Conservation (phyloP, 2,797 vertebrate species). For the Sciurus carolinensis region DNA sequence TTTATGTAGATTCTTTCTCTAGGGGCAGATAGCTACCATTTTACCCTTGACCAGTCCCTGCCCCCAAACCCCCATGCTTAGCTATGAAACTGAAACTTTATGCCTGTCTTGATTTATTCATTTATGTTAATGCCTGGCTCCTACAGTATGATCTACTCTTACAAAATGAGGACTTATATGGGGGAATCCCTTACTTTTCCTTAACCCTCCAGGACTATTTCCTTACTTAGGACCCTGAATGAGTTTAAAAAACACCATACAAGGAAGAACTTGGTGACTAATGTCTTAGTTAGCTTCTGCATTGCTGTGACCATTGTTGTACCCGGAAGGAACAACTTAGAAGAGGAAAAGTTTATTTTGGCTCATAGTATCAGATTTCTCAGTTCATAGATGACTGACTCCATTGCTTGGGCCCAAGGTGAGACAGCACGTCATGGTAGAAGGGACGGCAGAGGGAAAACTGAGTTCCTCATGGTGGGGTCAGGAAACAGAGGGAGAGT, state of each 20-base stretch:
- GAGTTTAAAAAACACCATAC: neutral
- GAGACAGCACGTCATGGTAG: too few relatives aligned
- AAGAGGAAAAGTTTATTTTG: too few relatives aligned
- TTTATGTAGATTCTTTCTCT: neutral
- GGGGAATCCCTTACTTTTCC: neutral
- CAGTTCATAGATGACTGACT: too few relatives aligned
- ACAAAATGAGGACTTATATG: neutral
- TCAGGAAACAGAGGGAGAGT: too few relatives aligned
- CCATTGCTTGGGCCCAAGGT: too few relatives aligned
- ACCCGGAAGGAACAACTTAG: too few relatives aligned
- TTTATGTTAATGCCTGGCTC: neutral
- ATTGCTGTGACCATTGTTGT: too few relatives aligned
- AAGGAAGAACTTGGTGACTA: neutral
- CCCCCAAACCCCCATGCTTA: rapidly evolving
- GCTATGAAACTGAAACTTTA: neutral
- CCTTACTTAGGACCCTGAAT: neutral
- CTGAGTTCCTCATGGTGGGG: too few relatives aligned
- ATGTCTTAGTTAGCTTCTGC: too few relatives aligned
- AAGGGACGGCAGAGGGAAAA: too few relatives aligned
- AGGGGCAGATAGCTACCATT: neutral
- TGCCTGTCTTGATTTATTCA: neutral
- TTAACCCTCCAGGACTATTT: neutral
- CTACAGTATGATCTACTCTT: neutral
- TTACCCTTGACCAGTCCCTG: neutral
- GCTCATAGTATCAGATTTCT: too few relatives aligned